Evolutionary conservation across 2,888 invertebrate genomes (phyloP).

Genomic region (Leucozona laternaria): DNA sequence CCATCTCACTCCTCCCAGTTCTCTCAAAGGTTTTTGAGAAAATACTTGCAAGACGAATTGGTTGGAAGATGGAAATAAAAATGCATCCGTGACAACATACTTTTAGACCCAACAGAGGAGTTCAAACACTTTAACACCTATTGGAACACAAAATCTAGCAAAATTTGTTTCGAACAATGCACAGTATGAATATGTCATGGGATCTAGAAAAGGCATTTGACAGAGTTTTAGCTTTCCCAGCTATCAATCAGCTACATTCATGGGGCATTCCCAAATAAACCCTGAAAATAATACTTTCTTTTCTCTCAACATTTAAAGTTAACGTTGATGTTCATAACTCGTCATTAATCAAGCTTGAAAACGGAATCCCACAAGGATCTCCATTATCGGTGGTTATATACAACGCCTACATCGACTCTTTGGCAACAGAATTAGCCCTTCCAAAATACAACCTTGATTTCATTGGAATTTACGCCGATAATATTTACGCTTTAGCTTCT

Average conservation of each 20-base stretch:
- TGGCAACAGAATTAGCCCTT: not conserved
- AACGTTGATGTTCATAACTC: constrained; percentile 23
- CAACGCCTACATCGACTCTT: constrained; percentile 19
- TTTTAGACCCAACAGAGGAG: constrained; percentile 27
- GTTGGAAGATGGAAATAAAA: constrained; percentile 17
- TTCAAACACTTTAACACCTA: constrained; percentile 14
- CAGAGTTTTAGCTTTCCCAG: constrained; percentile 1
- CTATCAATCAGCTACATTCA: constrained; percentile 15
- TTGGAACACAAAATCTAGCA: constrained; percentile 5
- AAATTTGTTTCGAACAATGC: constrained; percentile 1
- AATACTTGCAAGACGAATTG: constrained; percentile 31
- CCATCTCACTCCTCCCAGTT: constrained; percentile 20
- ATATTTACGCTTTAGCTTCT: constrained; percentile 15
- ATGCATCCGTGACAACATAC: constrained; percentile 13
- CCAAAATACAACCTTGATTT: constrained; percentile 23
- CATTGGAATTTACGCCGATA: constrained; percentile 21
- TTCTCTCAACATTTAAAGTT: constrained; percentile 18
- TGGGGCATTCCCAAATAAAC: constrained; percentile 17
- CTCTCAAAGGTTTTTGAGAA: constrained; percentile 30
- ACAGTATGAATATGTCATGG: constrained; percentile 16
- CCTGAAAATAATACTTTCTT: not conserved
- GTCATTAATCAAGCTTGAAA: constrained; percentile 2
- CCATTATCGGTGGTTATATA: constrained; percentile 29
- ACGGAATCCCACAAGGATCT: constrained; percentile 23
- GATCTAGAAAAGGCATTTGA: constrained; percentile 18